Base-by-base conservation (phyloP, 2,888 invertebrate genomes). In the Drosophila leonis region DNA sequence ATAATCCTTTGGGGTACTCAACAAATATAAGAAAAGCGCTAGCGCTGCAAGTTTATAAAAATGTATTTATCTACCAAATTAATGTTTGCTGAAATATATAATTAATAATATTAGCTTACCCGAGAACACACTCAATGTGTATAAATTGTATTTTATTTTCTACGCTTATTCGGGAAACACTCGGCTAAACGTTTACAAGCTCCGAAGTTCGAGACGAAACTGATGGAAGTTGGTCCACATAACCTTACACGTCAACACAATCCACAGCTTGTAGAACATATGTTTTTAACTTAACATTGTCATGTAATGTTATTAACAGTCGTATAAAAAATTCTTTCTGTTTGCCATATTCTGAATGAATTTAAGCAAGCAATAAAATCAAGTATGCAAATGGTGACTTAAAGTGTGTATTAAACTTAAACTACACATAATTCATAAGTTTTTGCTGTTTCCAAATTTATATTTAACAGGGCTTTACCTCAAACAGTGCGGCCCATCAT, bases 261-360 rank as follows among this genome's bases (percentile, higher is more conserved):
- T 51, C 51, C 46, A 48, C 48, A 39, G 4, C 31, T 33, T 12
- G 15, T 13, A 10, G 7, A 60, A 48, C 33, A 41, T 35, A 29
- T 65, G 65, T 27, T 54, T 46, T 33, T 13, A 0, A 6, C 1
- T 31, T 52, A 37, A 46, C 65, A 65, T 7, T n/a, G 3, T 10
- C 13, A 13, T 44, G 20, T 20, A 20, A 46, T 46, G 65, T 64
- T 65, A 46, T 37, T 63, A 46, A 44, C 44, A 46, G 7, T 12
- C 35, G 5, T 5, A 18, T 6, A 44, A n/a, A 20, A 10, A 10
- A 0, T 10, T 18, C 10, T 4, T 13, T 35, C 9, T 24, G 31
- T 20, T 62, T 46, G 7, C 1, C 6, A 12, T 15, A 54, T 18
- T 18, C 8, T 29, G 10, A 39, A 13, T 13, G 4, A 5, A 27